A percentile compares a stretch with the other conserved stretches of the same genome.
phyloP scores from a whole-genome alignment of 23 tunicate species.

The Aplidium turbinatum region DNA sequence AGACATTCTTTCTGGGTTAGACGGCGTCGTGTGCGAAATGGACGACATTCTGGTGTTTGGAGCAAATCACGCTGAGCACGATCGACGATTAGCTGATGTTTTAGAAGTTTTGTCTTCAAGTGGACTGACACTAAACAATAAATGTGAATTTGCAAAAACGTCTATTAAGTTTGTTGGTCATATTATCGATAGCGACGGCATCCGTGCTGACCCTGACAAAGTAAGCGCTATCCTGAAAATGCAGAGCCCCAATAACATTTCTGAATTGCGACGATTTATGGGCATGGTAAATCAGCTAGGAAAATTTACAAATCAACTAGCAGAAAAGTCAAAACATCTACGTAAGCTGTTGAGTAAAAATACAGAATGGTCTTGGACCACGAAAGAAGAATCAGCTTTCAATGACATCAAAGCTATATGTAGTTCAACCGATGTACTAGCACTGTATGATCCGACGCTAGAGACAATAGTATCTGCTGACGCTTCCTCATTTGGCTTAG shows the following conservation, averaged over 20 bases:
- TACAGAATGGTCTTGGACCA: background rate
- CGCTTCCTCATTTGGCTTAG: constrained; percentile 17
- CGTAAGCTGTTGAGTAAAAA: constrained; percentile 22
- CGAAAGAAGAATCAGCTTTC: constrained; percentile 9
- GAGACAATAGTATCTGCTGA: constrained; percentile 16
- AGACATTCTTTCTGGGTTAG: constrained; percentile 1
- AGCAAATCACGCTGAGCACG: constrained; percentile 21
- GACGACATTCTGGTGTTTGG: constrained; percentile 29
- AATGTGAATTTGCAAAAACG: constrained; percentile 23
- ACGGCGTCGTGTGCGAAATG: constrained; percentile 31
- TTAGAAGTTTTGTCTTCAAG: constrained; percentile 13
- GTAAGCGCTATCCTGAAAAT: constrained; percentile 18
- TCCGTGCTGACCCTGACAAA: constrained; percentile 35
- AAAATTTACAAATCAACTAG: constrained; percentile 20
- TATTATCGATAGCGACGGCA: constrained; percentile 20
- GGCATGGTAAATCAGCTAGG: constrained; percentile 29
- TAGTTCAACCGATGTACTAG: background rate
- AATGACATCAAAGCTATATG: background rate
- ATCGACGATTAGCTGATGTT: constrained; percentile 14
- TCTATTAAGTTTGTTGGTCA: constrained; percentile 25
- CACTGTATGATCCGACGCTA: constrained; percentile 7
- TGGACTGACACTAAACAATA: constrained; percentile 22
- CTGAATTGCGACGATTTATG: constrained; percentile 23
- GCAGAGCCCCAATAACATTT: constrained; percentile 10
- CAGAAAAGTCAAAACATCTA: background rate